Evolutionary conservation across 2,888 invertebrate species (phyloP), one percentile per base, ranked within the genome.

Genomic region (Hypolimnas misippus): DNA sequence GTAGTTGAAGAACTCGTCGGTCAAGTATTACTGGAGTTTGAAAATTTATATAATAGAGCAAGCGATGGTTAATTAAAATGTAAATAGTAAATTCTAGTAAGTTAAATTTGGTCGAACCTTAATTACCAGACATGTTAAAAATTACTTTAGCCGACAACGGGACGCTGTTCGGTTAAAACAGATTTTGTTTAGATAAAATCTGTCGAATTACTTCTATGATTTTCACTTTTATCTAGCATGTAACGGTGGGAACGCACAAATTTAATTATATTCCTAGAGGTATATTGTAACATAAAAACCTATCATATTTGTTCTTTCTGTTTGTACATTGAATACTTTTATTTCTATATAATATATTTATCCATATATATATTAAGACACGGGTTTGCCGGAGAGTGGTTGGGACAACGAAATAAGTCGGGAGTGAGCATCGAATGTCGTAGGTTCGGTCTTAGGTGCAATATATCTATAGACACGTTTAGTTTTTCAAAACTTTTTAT

Each of bases 161-260:
- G 21, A n/a, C 10, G 49, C 14, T 49, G 14, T 14, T 49, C 14
- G 29, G 49, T 29, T 49, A 29, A 49, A 29, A 49, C 6, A 29
- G 29, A 49, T 49, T 46, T 46, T 46, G 19, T 17, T 19, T 3
- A 10, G 21, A 46, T 21, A 42, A 42, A 46, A 46, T 46, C 44
- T 46, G 29, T 12, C n/a, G n/a, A 49, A 49, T 49, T 14, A 14
- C 49, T 8, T 49, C 29, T 14, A n/a, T 49, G 49, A 49, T 29
- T 29, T 29, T 49, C 14, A 49, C 14, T 0, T 14, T 29, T 25
- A 49, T 49, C 14, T 46, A 46, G n/a, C 14, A 49, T 29, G 16
- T 49, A 29, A 29, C 5, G 6, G 14, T 46, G 29, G 49, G 7
- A 25, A 29, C 29, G 49, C 21, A 49, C 49, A 49, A 49, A 49